These are phyloP conservation scores for Leptinotarsa lineolata DNA, from an alignment of 1,140 invertebrate species.

Conservation along the genomic window DNA sequence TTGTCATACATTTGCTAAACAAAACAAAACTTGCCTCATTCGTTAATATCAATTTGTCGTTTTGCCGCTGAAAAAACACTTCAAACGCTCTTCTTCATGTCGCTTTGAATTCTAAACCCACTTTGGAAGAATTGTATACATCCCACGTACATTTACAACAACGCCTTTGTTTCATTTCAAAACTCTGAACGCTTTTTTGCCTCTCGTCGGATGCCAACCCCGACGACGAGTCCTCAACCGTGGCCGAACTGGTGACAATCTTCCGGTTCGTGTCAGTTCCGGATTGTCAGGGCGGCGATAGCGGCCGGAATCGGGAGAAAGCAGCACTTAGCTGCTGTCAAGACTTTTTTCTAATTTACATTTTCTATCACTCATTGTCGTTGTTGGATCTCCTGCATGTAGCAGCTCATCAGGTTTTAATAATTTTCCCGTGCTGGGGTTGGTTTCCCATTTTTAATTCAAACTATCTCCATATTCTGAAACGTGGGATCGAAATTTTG, in stretches of 20 bases:
- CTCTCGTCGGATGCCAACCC: neutral
- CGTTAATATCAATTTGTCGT: too few species aligned
- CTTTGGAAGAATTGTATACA: too few species aligned
- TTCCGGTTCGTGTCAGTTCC: conserved; percentile 15
- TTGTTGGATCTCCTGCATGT: neutral
- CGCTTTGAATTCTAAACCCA: too few species aligned
- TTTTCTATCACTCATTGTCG: conserved; percentile 15
- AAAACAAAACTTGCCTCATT: too few species aligned
- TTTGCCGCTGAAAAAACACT: too few species aligned
- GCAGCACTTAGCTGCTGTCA: conserved; percentile 15
- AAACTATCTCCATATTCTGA: too few species aligned
- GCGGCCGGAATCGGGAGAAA: conserved; percentile 7
- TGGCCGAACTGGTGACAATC: conserved; percentile 10
- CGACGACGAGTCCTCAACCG: neutral
- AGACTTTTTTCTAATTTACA: conserved; percentile 12
- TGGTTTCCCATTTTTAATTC: too few species aligned
- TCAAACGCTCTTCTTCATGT: too few species aligned
- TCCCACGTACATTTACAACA: too few species aligned
- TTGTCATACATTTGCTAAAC: too few species aligned
- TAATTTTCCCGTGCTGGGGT: neutral
- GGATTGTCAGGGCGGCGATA: conserved; percentile 5
- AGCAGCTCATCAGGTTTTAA: neutral
- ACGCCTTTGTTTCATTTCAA: too few species aligned
- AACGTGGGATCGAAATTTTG: too few species aligned
- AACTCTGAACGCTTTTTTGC: neutral